A percentile compares a stretch with the other conserved stretches of the same genome.
Conservation (phyloP, 2,888 invertebrate species). For the Cephus spinipes region DNA sequence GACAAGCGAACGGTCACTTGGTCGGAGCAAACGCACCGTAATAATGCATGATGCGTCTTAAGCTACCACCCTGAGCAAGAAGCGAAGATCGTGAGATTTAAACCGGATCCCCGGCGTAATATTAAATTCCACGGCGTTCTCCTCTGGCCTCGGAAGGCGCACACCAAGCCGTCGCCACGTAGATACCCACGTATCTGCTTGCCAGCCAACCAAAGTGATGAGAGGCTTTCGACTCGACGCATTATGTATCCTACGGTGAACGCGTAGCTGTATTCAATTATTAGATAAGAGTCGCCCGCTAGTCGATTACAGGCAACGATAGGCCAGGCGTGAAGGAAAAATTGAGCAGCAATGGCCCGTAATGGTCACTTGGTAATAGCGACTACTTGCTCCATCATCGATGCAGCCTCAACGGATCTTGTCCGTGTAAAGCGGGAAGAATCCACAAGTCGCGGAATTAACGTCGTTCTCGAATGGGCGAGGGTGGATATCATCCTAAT, state of each 20-base stretch:
- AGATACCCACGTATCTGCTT: slow-evolving; percentile 5
- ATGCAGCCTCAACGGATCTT: background rate
- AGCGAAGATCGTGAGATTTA: slow-evolving; percentile 14
- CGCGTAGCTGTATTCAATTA: slow-evolving; percentile 9
- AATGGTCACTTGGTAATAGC: background rate
- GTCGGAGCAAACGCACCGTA: background rate
- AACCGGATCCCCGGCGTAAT: slow-evolving; percentile 14
- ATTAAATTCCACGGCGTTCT: slow-evolving; percentile 13
- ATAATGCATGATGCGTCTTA: slow-evolving; percentile 8
- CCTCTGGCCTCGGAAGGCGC: slow-evolving; percentile 1
- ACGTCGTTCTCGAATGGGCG: background rate
- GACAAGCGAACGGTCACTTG: background rate
- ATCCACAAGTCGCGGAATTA: background rate
- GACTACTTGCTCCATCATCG: background rate
- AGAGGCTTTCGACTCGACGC: slow-evolving; percentile 5
- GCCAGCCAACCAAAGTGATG: slow-evolving; percentile 7
- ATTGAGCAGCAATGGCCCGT: slow-evolving; percentile 4
- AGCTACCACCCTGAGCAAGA: slow-evolving; percentile 14
- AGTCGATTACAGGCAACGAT: slow-evolving; percentile 11
- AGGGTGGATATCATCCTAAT: background rate
- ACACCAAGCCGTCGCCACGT: background rate
- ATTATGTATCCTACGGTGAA: background rate
- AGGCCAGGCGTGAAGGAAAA: slow-evolving; percentile 14
- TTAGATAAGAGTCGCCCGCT: slow-evolving; percentile 11
- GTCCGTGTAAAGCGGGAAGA: background rate